phyloP scores from a whole-genome alignment of 2,113 vertebrate species.

The Desmodus rotundus region DNA sequence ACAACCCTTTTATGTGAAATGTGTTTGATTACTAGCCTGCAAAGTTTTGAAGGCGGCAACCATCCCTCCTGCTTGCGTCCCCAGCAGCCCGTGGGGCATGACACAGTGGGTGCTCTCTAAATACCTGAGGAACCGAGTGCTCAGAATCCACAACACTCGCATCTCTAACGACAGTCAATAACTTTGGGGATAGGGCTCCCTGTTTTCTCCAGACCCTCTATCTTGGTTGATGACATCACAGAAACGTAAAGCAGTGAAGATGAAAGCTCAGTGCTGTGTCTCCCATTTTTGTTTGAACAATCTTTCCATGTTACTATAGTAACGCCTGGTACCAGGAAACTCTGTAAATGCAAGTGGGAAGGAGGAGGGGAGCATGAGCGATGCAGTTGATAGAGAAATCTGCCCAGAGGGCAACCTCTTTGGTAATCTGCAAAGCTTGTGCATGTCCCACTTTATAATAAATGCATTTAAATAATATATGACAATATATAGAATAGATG shows the following conservation, averaged over 20 bases:
- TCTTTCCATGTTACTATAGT: conserved; percentile 61
- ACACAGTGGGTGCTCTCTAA: background rate
- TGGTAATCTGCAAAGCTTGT: conserved; percentile 18
- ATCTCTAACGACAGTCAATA: background rate
- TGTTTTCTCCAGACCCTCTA: background rate
- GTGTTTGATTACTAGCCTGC: background rate
- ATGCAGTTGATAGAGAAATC: conserved; percentile 63
- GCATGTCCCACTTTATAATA: conserved; percentile 36
- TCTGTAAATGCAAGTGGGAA: conserved; percentile 65
- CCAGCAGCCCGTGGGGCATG: background rate
- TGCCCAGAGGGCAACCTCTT: conserved; percentile 44
- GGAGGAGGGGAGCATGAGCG: conserved; percentile 45
- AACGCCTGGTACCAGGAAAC: conserved; percentile 48
- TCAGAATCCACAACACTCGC: background rate
- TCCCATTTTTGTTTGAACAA: conserved; percentile 50
- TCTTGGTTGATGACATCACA: background rate
- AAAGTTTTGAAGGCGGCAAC: background rate
- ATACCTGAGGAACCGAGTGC: background rate
- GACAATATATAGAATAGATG: conserved; percentile 23
- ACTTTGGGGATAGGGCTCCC: background rate
- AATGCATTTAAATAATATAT: conserved; percentile 60
- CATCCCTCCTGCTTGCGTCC: background rate
- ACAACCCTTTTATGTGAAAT: background rate
- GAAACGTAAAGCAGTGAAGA: background rate
- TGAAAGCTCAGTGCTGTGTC: conserved; percentile 34